Conservation (phyloP, 2,113 vertebrate genomes). For the Shinisaurus crocodilurus region DNA sequence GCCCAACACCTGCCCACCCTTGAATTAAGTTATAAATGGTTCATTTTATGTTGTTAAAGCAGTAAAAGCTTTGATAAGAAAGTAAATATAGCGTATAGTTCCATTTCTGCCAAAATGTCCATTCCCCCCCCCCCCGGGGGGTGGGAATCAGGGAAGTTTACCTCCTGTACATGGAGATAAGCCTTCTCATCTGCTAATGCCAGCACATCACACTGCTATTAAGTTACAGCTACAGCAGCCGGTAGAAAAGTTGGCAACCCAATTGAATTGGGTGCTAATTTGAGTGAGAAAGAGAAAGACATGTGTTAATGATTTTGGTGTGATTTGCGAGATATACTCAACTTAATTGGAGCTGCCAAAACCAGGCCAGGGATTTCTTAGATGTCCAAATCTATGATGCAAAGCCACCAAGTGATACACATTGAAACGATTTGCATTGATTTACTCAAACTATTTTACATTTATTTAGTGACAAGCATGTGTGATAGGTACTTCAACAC, state of each 20-base stretch:
- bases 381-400: background rate
- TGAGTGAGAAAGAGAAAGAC: constrained; percentile 2
- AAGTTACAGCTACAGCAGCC: background rate
- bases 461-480: background rate
- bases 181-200: constrained; percentile 16
- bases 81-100: background rate
- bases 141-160: background rate
- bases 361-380: background rate
- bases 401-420: background rate
- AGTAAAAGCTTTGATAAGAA: background rate
- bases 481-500: background rate
- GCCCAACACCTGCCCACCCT: too few relatives aligned
- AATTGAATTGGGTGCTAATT: constrained; percentile 8
- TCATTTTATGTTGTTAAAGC: background rate
- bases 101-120: background rate
- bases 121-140: too few relatives aligned
- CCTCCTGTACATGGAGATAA: too few relatives aligned
- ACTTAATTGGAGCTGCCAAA: background rate
- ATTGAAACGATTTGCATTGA: background rate
- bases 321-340: background rate
- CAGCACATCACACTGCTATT: background rate
- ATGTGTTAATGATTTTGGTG: constrained; percentile 6
- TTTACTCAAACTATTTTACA: background rate
- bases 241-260: background rate
- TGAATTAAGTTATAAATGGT: background rate